Evolutionary conservation across 2,888 invertebrate genomes (phyloP).

Genomic region (Eledona agricola): DNA sequence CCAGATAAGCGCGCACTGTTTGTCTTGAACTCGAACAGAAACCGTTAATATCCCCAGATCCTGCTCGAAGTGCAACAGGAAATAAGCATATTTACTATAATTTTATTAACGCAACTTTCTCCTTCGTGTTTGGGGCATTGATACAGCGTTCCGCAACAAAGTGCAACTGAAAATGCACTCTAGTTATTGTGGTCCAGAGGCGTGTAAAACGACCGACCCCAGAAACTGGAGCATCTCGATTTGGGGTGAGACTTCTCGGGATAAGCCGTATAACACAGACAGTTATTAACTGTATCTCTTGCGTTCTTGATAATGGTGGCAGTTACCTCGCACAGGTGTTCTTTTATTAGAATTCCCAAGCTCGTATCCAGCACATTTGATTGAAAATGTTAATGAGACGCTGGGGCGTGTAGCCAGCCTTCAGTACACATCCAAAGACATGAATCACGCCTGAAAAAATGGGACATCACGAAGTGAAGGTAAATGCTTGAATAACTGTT

Average conservation of each 20-base stretch:
- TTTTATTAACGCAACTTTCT: constrained; percentile 31
- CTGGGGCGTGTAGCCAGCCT: constrained; percentile 17
- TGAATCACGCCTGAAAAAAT: constrained; percentile 34
- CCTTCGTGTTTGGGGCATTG: constrained; percentile 24
- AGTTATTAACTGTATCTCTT: too few relatives aligned
- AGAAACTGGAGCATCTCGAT: too few relatives aligned
- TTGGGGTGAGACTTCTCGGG: too few relatives aligned
- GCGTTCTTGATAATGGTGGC: too few relatives aligned
- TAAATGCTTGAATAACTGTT: constrained; percentile 32
- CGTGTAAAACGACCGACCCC: too few relatives aligned
- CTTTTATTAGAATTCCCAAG: too few relatives aligned
- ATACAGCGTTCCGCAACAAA: constrained; percentile 26
- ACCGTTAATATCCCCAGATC: constrained; percentile 6
- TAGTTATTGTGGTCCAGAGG: too few relatives aligned
- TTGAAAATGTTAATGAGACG: constrained; percentile 7
- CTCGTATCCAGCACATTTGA: neutral
- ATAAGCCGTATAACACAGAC: too few relatives aligned
- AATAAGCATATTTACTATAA: constrained; percentile 25
- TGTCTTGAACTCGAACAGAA: constrained; percentile 1
- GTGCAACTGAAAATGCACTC: constrained; percentile 17
- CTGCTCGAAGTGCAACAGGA: constrained; percentile 10
- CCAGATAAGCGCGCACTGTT: constrained; percentile 17
- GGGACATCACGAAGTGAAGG: constrained; percentile 35
- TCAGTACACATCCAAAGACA: too few relatives aligned
- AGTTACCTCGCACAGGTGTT: too few relatives aligned